phyloP scores from a whole-genome alignment of 2,113 vertebrate genomes.

The Anseranas semipalmata region DNA sequence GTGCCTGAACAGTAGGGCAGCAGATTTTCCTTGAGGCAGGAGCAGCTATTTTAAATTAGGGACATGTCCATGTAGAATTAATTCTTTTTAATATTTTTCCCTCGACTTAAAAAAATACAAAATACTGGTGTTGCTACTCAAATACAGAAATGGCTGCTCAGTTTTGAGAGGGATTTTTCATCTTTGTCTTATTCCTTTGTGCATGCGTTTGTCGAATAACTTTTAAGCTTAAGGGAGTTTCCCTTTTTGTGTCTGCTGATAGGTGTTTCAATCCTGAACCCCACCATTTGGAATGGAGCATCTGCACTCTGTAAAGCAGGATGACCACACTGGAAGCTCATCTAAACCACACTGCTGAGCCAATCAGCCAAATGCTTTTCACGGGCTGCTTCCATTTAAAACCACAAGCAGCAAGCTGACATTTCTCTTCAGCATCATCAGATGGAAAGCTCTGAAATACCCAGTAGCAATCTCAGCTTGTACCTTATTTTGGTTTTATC shows the following conservation, averaged over 20 bases:
- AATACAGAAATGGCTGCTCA: neutral
- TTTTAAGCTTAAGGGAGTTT: conserved; percentile 1
- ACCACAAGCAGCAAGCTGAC: conserved; percentile 42
- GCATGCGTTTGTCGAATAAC: neutral
- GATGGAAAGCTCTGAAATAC: conserved; percentile 53
- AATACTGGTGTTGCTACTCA: neutral
- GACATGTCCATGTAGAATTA: neutral
- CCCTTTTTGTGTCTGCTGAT: neutral
- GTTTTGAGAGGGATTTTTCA: neutral
- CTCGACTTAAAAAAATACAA: neutral
- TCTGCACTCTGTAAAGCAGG: conserved; percentile 18
- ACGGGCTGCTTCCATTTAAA: conserved; percentile 43
- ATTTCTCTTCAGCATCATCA: conserved; percentile 52
- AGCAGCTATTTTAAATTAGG: conserved; percentile 50
- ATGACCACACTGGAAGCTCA: conserved; percentile 38
- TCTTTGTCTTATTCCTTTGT: neutral
- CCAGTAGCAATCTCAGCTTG: conserved; percentile 47
- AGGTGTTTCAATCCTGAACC: neutral
- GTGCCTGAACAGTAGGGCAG: conserved; percentile 36
- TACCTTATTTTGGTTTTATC: conserved; percentile 24
- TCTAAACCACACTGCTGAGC: conserved; percentile 22
- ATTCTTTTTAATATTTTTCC: neutral
- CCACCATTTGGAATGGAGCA: conserved; percentile 24
- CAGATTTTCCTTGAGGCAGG: conserved; percentile 45
- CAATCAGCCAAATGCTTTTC: conserved; percentile 45